Evolutionary conservation across 2,797 vertebrate genomes (phyloP).

Genomic region (Pachyuromys duprasi): DNA sequence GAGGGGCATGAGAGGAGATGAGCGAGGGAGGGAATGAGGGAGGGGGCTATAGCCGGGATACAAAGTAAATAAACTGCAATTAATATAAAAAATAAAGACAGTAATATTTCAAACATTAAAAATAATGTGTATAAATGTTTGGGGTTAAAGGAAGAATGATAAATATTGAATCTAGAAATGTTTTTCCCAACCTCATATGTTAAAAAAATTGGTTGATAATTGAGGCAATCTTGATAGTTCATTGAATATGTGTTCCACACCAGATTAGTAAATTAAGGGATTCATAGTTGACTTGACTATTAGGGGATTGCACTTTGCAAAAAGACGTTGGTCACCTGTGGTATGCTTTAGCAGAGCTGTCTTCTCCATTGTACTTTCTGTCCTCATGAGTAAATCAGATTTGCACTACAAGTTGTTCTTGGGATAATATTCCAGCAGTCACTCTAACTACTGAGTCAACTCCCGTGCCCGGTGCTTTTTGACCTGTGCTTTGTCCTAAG

Average conservation of each 20-base stretch:
- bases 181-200: not conserved
- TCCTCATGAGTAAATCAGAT: not conserved
- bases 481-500: not conserved
- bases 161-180: not conserved
- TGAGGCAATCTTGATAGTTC: not conserved
- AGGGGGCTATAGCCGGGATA: no score
- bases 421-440: not conserved
- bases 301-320: not conserved
- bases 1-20: no score
- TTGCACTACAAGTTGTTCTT: no score
- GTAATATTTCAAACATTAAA: no score
- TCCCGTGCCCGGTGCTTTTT: not conserved
- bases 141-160: not conserved
- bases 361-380: not conserved
- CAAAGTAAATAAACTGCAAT: no score
- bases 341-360: not conserved
- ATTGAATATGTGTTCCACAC: not conserved
- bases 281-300: not conserved
- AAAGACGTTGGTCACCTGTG: not conserved
- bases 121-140: not conserved
- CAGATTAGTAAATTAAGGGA: not conserved
- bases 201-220: not conserved
- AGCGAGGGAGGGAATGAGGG: no score
- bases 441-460: not conserved
- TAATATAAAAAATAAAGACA: no score